Evolutionary conservation across 2,797 vertebrate genomes (phyloP).

Genomic region (Gallinago stenura): DNA sequence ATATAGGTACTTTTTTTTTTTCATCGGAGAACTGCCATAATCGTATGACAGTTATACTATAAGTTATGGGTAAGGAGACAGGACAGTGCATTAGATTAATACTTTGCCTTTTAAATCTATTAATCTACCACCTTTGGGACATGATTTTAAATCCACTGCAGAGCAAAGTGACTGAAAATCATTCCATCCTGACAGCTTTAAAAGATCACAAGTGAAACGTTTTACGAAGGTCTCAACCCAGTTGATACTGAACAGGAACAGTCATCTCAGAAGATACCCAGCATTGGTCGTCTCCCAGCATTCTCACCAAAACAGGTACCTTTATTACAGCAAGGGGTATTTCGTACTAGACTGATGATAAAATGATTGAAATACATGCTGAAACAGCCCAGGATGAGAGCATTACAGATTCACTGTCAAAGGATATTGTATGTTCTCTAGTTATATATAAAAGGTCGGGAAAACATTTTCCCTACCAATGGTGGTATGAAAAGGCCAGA

Average conservation of each 20-base stretch:
- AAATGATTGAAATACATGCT: neutral
- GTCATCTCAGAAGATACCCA: neutral
- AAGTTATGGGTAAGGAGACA: slow-evolving; percentile 61
- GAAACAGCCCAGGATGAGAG: neutral
- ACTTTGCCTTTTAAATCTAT: slow-evolving; percentile 76
- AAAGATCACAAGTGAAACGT: slow-evolving; percentile 72
- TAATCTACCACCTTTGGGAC: slow-evolving; percentile 73
- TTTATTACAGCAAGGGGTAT: neutral
- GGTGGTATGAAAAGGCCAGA: neutral
- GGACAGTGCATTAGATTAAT: slow-evolving; percentile 67
- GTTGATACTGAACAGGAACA: neutral
- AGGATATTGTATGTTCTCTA: neutral
- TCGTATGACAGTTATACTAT: slow-evolving; percentile 40
- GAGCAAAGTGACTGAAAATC: slow-evolving; percentile 78
- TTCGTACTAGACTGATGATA: neutral
- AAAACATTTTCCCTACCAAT: neutral
- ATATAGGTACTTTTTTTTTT: neutral
- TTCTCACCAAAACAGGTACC: neutral
- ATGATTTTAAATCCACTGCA: slow-evolving; percentile 72
- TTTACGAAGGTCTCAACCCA: slow-evolving; percentile 63
- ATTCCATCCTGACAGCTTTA: slow-evolving; percentile 74
- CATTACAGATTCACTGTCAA: neutral
- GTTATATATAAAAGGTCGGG: neutral
- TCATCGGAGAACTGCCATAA: slow-evolving; percentile 65
- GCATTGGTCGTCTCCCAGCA: neutral